Evolutionary conservation across 2,888 invertebrate species (phyloP).

Genomic region (Selenia dentaria): DNA sequence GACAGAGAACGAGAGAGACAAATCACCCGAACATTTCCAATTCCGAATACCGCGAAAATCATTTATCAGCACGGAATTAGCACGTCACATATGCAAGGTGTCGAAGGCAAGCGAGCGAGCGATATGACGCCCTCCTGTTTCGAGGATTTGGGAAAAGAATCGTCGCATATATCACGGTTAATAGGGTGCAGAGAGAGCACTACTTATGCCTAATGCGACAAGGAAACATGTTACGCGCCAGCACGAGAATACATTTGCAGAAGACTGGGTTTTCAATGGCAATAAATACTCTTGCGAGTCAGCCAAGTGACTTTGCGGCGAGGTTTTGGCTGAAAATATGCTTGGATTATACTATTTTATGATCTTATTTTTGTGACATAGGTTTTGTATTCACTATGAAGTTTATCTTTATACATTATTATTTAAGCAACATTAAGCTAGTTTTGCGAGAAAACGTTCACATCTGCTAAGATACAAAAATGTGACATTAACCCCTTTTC

Average conservation of each 20-base stretch:
- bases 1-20: constrained; percentile 43
- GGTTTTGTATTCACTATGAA: too few relatives aligned
- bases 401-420: too few relatives aligned
- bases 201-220: constrained; percentile 84
- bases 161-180: constrained; percentile 82
- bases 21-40: constrained; percentile 57
- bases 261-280: constrained; percentile 72
- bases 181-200: constrained; percentile 83
- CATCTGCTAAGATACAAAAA: constrained; percentile 62
- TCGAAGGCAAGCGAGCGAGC: constrained; percentile 63
- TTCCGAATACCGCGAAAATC: constrained; percentile 60
- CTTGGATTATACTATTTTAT: constrained; percentile 39
- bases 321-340: constrained; percentile 43
- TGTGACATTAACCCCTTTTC: constrained; percentile 70
- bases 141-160: constrained; percentile 80
- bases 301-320: constrained; percentile 43
- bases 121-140: constrained; percentile 75
- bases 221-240: constrained; percentile 77
- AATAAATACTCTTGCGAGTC: constrained; percentile 68
- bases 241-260: constrained; percentile 71
- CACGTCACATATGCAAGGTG: constrained; percentile 63
- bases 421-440: too few relatives aligned
- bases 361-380: constrained; percentile 7
- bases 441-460: constrained; percentile 33
- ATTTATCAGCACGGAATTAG: constrained; percentile 78